Percentiles rank a stretch among this genome's conserved stretches.
These are phyloP conservation scores for Luidia sarsii DNA, from an alignment of 53 echinoderm and acorn worm species.

Conservation along the genomic window DNA sequence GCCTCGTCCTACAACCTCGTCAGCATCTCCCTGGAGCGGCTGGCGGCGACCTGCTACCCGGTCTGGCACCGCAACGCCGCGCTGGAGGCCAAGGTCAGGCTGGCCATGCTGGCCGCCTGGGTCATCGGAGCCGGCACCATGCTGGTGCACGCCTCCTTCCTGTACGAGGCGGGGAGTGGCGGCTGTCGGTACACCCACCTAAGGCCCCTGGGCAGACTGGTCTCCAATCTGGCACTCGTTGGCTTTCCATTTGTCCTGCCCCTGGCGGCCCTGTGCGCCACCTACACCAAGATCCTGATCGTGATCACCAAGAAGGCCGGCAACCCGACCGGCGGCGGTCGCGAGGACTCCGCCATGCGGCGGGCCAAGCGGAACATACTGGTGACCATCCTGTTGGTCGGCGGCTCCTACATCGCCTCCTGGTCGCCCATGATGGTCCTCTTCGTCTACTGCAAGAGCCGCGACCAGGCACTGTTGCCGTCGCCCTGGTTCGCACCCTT, in stretches of 20 bases:
- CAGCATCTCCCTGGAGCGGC: too few relatives aligned
- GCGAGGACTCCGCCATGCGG: too few relatives aligned
- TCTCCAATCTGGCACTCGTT: constrained; percentile 6
- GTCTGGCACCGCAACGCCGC: constrained; percentile 18
- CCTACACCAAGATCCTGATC: constrained; percentile 69
- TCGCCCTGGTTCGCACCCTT: too few relatives aligned
- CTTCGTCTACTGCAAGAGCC: too few relatives aligned
- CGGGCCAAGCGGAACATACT: too few relatives aligned
- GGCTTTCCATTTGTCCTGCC: constrained; percentile 63
- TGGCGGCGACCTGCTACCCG: too few relatives aligned
- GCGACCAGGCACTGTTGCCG: too few relatives aligned
- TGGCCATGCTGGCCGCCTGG: not conserved
- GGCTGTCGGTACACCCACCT: not conserved
- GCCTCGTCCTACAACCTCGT: constrained; percentile 22
- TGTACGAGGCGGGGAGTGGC: not conserved
- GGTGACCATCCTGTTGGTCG: too few relatives aligned
- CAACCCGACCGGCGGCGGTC: not conserved
- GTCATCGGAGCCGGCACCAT: not conserved
- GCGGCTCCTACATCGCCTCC: too few relatives aligned
- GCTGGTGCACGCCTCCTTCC: not conserved
- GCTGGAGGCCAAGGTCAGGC: not conserved
- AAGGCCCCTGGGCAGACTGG: not conserved
- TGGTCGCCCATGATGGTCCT: too few relatives aligned
- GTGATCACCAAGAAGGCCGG: constrained; percentile 57
- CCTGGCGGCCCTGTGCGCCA: constrained; percentile 49